These are phyloP conservation scores for Antedon mediterranea DNA, from an alignment of 53 echinoderm and acorn worm species.

Conservation along the genomic window DNA sequence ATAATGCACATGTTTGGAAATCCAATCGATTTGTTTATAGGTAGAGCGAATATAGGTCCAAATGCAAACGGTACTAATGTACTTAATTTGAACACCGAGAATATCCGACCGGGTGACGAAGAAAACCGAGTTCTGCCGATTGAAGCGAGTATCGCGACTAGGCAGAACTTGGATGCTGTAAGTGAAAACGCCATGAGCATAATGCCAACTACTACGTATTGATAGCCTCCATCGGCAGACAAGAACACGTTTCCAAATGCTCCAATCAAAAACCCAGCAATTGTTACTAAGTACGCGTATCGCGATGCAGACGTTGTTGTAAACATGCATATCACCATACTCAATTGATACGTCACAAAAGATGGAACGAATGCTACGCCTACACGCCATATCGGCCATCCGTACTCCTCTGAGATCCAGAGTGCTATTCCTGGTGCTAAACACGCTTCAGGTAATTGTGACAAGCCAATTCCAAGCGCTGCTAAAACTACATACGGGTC, in stretches of 20 bases:
- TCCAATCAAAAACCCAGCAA: background rate
- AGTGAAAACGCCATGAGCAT: background rate
- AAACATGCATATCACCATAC: background rate
- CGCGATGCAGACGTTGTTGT: background rate
- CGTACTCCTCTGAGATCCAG: background rate
- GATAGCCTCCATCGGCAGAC: background rate
- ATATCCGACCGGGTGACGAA: background rate
- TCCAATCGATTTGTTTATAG: background rate
- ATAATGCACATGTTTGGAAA: background rate
- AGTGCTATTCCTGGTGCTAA: background rate
- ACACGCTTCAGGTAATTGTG: background rate
- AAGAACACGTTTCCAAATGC: background rate
- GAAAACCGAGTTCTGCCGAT: background rate
- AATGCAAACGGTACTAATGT: background rate
- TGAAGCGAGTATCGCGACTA: background rate
- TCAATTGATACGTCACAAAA: background rate
- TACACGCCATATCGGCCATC: background rate
- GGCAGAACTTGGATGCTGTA: background rate
- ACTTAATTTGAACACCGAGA: background rate
- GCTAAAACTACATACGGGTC: background rate
- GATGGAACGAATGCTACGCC: background rate
- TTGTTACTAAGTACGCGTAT: background rate
- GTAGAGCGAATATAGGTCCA: background rate
- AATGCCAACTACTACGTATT: background rate
- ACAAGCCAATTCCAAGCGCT: background rate